These are phyloP conservation scores for Hypena proboscidalis DNA, from an alignment of 2,888 invertebrate species.

Conservation along the genomic window DNA sequence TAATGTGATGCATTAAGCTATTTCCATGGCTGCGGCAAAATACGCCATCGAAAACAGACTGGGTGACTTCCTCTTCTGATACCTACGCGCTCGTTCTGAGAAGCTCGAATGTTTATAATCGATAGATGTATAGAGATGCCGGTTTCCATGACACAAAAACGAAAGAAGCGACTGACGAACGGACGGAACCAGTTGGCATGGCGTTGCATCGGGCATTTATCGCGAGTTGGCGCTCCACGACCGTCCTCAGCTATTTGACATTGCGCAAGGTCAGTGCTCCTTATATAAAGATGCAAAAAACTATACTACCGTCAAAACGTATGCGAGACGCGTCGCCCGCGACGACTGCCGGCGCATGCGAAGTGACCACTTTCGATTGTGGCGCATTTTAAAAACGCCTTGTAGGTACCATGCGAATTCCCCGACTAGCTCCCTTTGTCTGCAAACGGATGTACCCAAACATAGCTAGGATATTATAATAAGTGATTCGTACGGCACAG, in stretches of 20 bases:
- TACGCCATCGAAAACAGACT: slow-evolving; percentile 7
- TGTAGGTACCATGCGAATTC: slow-evolving; percentile 45
- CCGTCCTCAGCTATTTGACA: slow-evolving; percentile 80
- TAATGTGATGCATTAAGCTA: slow-evolving; percentile 17
- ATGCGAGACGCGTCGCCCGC: slow-evolving; percentile 61
- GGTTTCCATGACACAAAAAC: slow-evolving; percentile 65
- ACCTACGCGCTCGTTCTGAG: slow-evolving; percentile 13
- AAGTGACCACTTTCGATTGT: slow-evolving; percentile 78
- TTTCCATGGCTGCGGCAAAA: neutral
- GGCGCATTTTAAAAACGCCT: slow-evolving; percentile 57
- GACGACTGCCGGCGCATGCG: slow-evolving; percentile 64
- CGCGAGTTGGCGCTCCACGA: slow-evolving; percentile 60
- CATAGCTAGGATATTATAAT: slow-evolving; percentile 48
- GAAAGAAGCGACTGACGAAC: slow-evolving; percentile 50
- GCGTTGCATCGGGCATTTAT: slow-evolving; percentile 58
- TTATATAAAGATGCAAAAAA: slow-evolving; percentile 82
- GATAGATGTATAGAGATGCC: slow-evolving; percentile 46
- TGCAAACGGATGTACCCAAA: slow-evolving; percentile 47
- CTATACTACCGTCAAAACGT: slow-evolving; percentile 51
- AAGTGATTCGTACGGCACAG: slow-evolving; percentile 22
- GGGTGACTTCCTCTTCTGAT: slow-evolving; percentile 29
- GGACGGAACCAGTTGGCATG: slow-evolving; percentile 65
- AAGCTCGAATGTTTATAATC: slow-evolving; percentile 33
- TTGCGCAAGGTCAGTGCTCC: slow-evolving; percentile 84
- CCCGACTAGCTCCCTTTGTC: slow-evolving; percentile 57